Evolutionary conservation across 2,113 vertebrate genomes (phyloP).

Genomic region (Otus sunia): DNA sequence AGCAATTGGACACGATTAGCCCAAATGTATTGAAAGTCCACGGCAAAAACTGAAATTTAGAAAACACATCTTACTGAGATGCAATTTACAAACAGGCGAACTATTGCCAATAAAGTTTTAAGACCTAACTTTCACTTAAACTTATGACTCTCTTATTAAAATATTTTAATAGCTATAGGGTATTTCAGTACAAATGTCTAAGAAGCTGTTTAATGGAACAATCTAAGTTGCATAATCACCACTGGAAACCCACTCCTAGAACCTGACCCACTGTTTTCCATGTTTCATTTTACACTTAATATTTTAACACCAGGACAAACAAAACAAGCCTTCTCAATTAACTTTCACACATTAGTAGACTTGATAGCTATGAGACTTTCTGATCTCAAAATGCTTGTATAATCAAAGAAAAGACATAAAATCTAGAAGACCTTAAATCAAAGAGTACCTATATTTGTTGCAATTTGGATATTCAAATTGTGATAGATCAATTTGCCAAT

Average conservation of each 20-base stretch:
- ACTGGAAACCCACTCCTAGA: conserved; percentile 23
- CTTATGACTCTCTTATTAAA: background rate
- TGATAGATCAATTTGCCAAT: background rate
- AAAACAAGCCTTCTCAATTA: background rate
- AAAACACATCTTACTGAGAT: background rate
- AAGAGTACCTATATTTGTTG: background rate
- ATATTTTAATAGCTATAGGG: background rate
- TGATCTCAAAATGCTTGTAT: background rate
- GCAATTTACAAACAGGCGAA: background rate
- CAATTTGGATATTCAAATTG: background rate
- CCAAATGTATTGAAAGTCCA: background rate
- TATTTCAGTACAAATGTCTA: background rate
- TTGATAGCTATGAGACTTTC: background rate
- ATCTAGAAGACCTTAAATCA: background rate
- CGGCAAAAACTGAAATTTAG: background rate
- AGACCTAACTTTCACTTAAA: background rate
- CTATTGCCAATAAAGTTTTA: background rate
- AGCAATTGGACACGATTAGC: background rate
- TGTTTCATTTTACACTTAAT: conserved; percentile 50
- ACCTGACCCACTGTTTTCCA: conserved; percentile 37
- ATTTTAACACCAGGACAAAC: conserved; percentile 24
- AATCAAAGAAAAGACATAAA: background rate
- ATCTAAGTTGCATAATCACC: background rate
- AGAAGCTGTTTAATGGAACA: background rate
- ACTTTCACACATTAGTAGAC: background rate